A percentile compares a stretch with the other conserved stretches of the same genome.
Evolutionary conservation across 2,797 vertebrate species (phyloP).

Genomic region (Coccyzus lansbergi): DNA sequence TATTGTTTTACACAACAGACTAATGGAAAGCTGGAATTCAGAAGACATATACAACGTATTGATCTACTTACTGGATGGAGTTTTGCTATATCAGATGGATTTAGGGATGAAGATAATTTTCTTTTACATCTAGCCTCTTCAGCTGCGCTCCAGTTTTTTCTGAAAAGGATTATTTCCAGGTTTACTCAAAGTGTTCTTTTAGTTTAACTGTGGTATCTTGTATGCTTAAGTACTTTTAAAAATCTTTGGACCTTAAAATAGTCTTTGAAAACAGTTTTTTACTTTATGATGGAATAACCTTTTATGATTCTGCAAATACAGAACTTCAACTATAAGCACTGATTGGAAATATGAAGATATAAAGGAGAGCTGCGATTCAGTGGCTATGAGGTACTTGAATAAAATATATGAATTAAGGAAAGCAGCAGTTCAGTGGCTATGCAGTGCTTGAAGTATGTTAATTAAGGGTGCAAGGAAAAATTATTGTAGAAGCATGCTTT

Average conservation of each 20-base stretch:
- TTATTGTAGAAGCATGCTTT: not conserved
- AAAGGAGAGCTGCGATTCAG: not conserved
- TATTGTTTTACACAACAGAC: accelerated
- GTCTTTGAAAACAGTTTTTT: not conserved
- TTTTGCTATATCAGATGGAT: not conserved
- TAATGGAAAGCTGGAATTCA: not conserved
- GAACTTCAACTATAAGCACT: not conserved
- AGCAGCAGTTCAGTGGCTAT: not conserved
- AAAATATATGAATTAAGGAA: not conserved
- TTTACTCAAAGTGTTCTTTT: not conserved
- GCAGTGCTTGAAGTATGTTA: not conserved
- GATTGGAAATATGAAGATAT: not conserved
- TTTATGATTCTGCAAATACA: not conserved
- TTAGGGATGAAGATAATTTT: not conserved
- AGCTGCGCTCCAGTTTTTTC: not conserved
- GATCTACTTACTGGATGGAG: not conserved
- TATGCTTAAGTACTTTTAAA: not conserved
- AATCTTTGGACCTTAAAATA: not conserved
- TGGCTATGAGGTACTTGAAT: not conserved
- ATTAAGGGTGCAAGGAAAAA: not conserved
- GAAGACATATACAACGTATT: not conserved
- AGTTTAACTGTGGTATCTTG: not conserved
- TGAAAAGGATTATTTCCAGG: not conserved
- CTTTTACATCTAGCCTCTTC: not conserved
- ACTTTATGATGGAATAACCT: not conserved